phyloP scores from a whole-genome alignment of 1,140 invertebrate genomes.

The Zophobas atratus region DNA sequence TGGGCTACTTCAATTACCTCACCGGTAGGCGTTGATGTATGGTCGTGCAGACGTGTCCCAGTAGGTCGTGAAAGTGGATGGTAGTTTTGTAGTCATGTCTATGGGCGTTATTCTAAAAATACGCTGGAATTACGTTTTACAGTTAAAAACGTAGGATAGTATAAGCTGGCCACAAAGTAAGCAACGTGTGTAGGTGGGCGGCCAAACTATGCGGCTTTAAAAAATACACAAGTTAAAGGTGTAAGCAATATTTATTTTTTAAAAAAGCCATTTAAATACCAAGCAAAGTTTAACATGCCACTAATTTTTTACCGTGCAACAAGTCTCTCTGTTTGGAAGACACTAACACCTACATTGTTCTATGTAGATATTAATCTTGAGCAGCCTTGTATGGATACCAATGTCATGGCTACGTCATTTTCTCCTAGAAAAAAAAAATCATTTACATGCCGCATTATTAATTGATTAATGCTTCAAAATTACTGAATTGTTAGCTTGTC shows the following conservation, averaged over 20 bases:
- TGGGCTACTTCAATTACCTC: constrained; percentile 17
- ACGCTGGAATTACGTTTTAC: background rate
- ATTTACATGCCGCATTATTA: constrained; percentile 34
- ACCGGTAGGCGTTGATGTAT: constrained; percentile 27
- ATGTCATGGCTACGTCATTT: constrained; percentile 38
- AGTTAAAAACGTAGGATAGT: no score
- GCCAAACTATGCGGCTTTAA: no score
- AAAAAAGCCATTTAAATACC: no score
- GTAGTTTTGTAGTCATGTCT: constrained; percentile 19
- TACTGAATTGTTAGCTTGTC: background rate
- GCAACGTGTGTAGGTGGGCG: no score
- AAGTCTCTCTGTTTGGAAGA: background rate
- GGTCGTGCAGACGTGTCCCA: constrained; percentile 13
- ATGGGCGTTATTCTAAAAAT: background rate
- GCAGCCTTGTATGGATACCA: constrained; percentile 26
- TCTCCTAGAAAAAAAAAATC: constrained; percentile 18
- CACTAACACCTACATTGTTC: constrained; percentile 12
- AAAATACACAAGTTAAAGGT: no score
- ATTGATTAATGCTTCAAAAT: constrained; percentile 14
- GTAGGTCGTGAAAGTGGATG: constrained; percentile 16
- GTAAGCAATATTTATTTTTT: no score
- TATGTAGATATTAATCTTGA: constrained; percentile 17
- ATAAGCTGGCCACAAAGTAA: no score
- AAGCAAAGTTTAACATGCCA: no score
- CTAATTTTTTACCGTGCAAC: no score